These are phyloP conservation scores for Pimephales promelas DNA, from an alignment of 2,113 vertebrate genomes.

Conservation along the genomic window DNA sequence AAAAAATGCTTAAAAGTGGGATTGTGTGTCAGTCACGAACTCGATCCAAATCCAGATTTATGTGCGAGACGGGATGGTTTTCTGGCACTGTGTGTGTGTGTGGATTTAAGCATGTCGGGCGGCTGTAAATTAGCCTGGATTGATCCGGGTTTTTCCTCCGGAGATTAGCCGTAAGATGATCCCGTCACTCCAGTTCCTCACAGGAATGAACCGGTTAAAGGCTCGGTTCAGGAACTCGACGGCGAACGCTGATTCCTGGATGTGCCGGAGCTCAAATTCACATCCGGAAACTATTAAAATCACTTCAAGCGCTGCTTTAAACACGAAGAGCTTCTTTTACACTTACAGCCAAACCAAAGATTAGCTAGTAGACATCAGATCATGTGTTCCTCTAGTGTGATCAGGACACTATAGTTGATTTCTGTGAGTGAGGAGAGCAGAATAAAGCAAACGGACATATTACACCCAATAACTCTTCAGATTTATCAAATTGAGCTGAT, in stretches of 20 bases:
- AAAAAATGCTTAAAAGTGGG: slow-evolving; percentile 59
- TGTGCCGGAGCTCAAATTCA: not conserved
- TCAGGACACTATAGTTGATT: no score
- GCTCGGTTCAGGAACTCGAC: slow-evolving; percentile 42
- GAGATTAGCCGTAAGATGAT: slow-evolving; percentile 71
- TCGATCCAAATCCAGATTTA: slow-evolving; percentile 70
- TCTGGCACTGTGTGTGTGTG: no score
- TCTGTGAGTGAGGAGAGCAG: no score
- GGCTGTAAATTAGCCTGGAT: slow-evolving; percentile 58
- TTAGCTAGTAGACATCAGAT: no score
- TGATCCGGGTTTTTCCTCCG: slow-evolving; percentile 47
- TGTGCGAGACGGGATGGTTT: slow-evolving; percentile 60
- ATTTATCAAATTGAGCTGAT: no score
- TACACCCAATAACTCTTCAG: no score
- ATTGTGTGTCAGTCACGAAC: slow-evolving; percentile 62
- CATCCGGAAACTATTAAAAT: not conserved
- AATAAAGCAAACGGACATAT: no score
- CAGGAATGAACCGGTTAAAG: slow-evolving; percentile 64
- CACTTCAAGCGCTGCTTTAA: not conserved
- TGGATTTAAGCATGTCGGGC: slow-evolving; percentile 70
- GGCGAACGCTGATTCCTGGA: not conserved
- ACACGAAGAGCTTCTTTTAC: no score
- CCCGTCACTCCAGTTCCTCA: slow-evolving; percentile 63
- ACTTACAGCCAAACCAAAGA: no score
- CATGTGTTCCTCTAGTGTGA: no score